Conservation (phyloP, 2,888 invertebrate genomes). For the Aleiodes testaceus region DNA sequence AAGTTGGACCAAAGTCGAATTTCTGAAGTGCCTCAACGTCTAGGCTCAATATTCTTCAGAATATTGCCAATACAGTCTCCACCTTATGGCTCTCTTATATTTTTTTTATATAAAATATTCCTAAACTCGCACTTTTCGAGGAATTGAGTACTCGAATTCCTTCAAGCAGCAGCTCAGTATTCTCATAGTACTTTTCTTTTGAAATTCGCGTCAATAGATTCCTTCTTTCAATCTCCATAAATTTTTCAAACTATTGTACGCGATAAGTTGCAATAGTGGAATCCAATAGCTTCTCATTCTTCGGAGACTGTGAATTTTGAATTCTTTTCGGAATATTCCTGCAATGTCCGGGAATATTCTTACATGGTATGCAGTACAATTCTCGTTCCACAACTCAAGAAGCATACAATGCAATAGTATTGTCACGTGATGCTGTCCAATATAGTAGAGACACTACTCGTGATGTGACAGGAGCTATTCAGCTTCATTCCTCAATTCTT, state of each 20-base stretch:
- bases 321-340: background rate
- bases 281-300: background rate
- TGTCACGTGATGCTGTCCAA: slow-evolving; percentile 60
- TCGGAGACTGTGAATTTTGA: background rate
- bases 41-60: slow-evolving; percentile 3
- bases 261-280: background rate
- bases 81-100: background rate
- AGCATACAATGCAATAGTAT: slow-evolving; percentile 8
- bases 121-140: background rate
- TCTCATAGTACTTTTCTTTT: background rate
- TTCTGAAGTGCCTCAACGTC: slow-evolving; percentile 6
- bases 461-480: slow-evolving; percentile 20
- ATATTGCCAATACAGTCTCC: slow-evolving; percentile 12
- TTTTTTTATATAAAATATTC: background rate
- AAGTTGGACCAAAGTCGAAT: slow-evolving; percentile 49
- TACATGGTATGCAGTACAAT: slow-evolving; percentile 23
- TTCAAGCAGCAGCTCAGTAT: background rate
- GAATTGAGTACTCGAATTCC: background rate
- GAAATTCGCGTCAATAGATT: background rate
- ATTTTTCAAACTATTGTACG: background rate
- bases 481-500: slow-evolving; percentile 58
- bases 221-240: slow-evolving; percentile 1
- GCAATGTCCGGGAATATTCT: slow-evolving; percentile 2
- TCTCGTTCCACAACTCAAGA: slow-evolving; percentile 4
- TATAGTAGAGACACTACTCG: slow-evolving; percentile 59